phyloP scores from a whole-genome alignment of 1,140 invertebrate genomes.

The Cardiocondyla obscurior region DNA sequence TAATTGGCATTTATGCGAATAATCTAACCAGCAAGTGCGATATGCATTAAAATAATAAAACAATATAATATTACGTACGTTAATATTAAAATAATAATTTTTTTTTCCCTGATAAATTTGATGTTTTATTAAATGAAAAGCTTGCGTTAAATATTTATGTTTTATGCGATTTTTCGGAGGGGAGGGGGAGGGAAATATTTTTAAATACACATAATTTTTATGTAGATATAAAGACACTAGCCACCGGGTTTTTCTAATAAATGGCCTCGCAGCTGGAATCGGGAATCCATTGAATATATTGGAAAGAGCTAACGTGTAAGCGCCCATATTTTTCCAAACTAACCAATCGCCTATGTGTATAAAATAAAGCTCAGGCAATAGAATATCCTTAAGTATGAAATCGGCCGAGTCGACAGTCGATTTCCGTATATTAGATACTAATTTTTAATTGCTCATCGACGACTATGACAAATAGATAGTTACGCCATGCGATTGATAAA shows the following conservation, averaged over 20 bases:
- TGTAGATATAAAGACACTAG: constrained; percentile 35
- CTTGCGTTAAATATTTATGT: neutral
- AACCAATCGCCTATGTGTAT: constrained; percentile 86
- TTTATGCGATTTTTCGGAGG: too few relatives aligned
- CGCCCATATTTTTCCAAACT: constrained; percentile 86
- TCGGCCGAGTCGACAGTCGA: constrained; percentile 88
- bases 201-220: neutral
- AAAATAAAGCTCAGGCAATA: constrained; percentile 84
- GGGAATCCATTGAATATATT: constrained; percentile 86
- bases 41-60: too few relatives aligned
- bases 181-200: too few relatives aligned
- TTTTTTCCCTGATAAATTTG: too few relatives aligned
- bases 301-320: constrained; percentile 85
- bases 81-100: too few relatives aligned
- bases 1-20: too few relatives aligned
- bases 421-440: constrained; percentile 85
- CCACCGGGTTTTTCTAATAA: constrained; percentile 72
- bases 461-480: too few relatives aligned
- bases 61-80: too few relatives aligned
- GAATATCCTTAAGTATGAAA: constrained; percentile 83
- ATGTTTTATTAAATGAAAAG: too few relatives aligned
- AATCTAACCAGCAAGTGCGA: too few relatives aligned
- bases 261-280: constrained; percentile 80
- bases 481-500: too few relatives aligned
- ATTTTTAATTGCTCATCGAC: constrained; percentile 65